A percentile compares a stretch with the other conserved stretches of the same genome.
These are phyloP conservation scores for Eupsilia transversa DNA, from an alignment of 2,888 invertebrate genomes.

Conservation along the genomic window DNA sequence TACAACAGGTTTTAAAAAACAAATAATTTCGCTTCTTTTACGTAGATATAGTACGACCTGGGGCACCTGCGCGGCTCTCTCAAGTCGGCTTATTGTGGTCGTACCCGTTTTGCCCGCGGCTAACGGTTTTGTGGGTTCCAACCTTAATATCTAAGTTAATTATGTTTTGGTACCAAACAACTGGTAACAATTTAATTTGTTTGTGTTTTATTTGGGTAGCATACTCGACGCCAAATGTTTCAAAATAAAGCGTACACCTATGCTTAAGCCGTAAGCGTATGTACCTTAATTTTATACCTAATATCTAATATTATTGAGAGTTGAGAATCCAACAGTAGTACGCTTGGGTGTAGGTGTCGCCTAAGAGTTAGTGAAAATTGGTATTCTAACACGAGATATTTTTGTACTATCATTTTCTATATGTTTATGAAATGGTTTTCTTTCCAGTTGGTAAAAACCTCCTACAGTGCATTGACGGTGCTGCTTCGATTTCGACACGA, in stretches of 20 bases:
- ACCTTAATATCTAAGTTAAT: constrained; percentile 52
- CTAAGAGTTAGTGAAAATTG: not conserved
- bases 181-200: constrained; percentile 29
- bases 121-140: constrained; percentile 33
- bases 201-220: constrained; percentile 20
- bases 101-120: constrained; percentile 31
- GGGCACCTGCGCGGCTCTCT: constrained; percentile 4
- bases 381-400: not conserved
- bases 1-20: constrained; percentile 1
- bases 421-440: constrained; percentile 13
- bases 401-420: not conserved
- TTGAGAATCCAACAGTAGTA: not conserved
- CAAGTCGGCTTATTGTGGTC: constrained; percentile 26
- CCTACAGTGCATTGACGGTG: constrained; percentile 85
- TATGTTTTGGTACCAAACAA: constrained; percentile 49
- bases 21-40: constrained; percentile 20
- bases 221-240: not conserved
- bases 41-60: constrained; percentile 4
- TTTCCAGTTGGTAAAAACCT: constrained; percentile 86
- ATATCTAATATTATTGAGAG: no score
- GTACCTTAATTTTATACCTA: no score
- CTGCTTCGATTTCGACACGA: constrained; percentile 77
- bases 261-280: no score
- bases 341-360: no score
- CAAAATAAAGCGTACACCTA: not conserved